Base-by-base conservation (phyloP, 2,113 vertebrate species). In the Arothron firmamentum region DNA sequence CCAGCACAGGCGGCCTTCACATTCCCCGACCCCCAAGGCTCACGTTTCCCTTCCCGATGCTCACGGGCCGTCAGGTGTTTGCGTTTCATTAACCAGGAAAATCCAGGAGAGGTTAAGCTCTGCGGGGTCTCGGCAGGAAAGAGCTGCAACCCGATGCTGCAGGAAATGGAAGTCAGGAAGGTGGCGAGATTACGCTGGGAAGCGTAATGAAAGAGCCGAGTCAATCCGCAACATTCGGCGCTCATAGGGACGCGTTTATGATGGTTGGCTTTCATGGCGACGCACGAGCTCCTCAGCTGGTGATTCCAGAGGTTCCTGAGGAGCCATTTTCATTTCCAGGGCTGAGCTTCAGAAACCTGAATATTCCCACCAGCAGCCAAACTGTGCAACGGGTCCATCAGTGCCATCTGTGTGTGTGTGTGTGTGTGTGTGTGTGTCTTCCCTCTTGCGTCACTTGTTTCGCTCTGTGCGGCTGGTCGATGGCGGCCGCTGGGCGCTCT, bases 61-160 rank as follows among this genome's bases (percentile, higher is more conserved):
- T 74, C 62, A 56, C 53, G 65, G 72, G 71, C 62, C 74, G 65
- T 70, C 65, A 72, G 69, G 50, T 87, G 82, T 86, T 85, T 84
- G 65, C 55, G 31, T 87, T 88, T 87, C 85, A 87, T 86, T 80
- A 81, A 58, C 62, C 49, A 34, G 6, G 59, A 70, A 77, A 79
- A n/a, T 60, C 66, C 38, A 16, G 52, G 47, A 42, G 46, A 61
- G 62, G 50, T 76, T 77, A 47, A 66, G 57, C 49, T 66, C 11
- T 49, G 66, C 51, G n/a, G 78, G 78, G 56, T 57, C 65, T 75
- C 56, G 67, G 58, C 56, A 62, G 75, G 77, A 81, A 81, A 62
- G 57, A 62, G 75, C 63, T 52, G 78, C 50, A 81, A 84, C 60
- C 49, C 52, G 59, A 86, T 61, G 57, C 72, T 48, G 31, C 62